Percentiles rank a stretch among this genome's conserved stretches.
Conservation (phyloP, 2,888 invertebrate genomes). For the Euphydryas editha region DNA sequence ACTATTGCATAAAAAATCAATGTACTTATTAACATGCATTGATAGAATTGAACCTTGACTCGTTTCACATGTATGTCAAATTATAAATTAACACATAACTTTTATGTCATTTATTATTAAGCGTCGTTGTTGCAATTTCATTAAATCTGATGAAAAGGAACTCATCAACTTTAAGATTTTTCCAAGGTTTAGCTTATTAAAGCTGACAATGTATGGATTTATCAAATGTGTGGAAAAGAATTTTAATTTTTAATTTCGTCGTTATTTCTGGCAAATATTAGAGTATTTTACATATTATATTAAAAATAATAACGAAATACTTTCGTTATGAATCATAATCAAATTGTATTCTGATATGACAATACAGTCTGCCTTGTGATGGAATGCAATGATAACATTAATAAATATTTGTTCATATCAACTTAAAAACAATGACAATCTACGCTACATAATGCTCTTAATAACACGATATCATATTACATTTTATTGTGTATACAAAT, state of each 20-base stretch:
- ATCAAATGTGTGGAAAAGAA: too few species aligned
- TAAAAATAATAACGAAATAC: background rate
- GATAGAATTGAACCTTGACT: background rate
- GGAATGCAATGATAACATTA: constrained; percentile 56
- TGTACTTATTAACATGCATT: too few species aligned
- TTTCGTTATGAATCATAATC: constrained; percentile 31
- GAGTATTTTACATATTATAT: too few species aligned
- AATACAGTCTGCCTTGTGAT: constrained; percentile 40
- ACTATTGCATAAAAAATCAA: too few species aligned
- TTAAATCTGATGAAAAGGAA: background rate
- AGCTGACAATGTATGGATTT: too few species aligned
- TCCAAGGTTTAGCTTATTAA: background rate
- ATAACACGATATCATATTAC: background rate
- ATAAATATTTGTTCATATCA: constrained; percentile 44
- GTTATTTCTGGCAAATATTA: too few species aligned
- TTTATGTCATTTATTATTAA: background rate
- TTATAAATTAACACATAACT: background rate
- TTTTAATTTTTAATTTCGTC: too few species aligned
- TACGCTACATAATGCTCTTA: background rate
- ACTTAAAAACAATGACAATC: constrained; percentile 37
- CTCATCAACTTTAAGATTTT: background rate
- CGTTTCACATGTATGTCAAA: background rate
- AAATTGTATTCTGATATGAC: constrained; percentile 33
- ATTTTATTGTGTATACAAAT: background rate
- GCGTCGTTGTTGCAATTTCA: background rate